Evolutionary conservation across 2,797 vertebrate species (phyloP).

Genomic region (Steatocranus sp.): DNA sequence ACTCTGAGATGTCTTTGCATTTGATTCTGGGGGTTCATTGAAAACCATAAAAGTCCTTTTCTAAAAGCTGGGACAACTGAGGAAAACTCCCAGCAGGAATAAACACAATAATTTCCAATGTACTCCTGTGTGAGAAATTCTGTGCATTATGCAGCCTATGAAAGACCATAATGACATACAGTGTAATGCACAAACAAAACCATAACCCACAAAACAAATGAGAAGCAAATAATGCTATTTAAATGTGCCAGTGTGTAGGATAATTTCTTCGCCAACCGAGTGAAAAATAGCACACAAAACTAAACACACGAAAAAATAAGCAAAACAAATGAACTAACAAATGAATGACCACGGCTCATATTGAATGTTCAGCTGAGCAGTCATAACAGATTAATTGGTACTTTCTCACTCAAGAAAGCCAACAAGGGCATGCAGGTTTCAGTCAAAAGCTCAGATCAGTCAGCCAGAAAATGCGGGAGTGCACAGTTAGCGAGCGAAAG

Average conservation of each 20-base stretch:
- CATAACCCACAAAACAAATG: neutral
- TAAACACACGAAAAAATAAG: slow-evolving; percentile 3
- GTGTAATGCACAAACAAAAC: neutral
- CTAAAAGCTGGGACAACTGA: neutral
- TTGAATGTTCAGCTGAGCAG: slow-evolving; percentile 33
- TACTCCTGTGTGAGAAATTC: neutral
- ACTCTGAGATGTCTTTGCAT: neutral
- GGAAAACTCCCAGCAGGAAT: neutral
- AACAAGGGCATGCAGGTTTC: slow-evolving; percentile 5
- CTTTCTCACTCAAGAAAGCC: neutral
- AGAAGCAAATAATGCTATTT: neutral
- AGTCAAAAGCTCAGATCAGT: slow-evolving; percentile 31
- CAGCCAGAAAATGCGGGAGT: neutral
- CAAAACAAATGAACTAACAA: slow-evolving; percentile 19
- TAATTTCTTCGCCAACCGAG: slow-evolving; percentile 6
- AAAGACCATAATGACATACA: neutral
- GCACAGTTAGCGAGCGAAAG: neutral
- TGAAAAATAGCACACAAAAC: slow-evolving; percentile 14
- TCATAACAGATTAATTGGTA: slow-evolving; percentile 43
- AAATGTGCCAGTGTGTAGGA: neutral
- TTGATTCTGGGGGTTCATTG: neutral
- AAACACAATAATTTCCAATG: neutral
- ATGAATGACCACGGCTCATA: slow-evolving; percentile 34
- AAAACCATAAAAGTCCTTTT: neutral
- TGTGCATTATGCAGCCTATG: neutral